Evolutionary conservation across 53 echinoderm and acorn worm species (phyloP).

Genomic region (Temnopleurus reevesii): DNA sequence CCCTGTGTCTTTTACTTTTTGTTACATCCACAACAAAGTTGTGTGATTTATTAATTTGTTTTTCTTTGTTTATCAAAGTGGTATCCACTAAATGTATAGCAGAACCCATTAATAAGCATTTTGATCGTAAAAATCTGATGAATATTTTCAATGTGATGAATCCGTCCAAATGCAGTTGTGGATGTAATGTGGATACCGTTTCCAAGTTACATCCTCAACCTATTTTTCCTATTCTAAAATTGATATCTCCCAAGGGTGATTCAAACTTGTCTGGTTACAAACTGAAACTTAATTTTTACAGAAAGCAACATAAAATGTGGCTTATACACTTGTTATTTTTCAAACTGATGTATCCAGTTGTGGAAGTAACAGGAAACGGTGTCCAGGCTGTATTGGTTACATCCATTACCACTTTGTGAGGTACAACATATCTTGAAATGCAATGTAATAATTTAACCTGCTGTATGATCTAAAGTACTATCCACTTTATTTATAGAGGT

Average conservation of each 20-base stretch:
- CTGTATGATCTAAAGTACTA: background rate
- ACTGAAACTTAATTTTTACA: background rate
- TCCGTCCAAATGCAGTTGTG: too few relatives aligned
- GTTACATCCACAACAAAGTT: conserved; percentile 5
- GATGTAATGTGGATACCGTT: too few relatives aligned
- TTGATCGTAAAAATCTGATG: background rate
- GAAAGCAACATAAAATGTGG: background rate
- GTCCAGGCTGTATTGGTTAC: background rate
- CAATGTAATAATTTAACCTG: background rate
- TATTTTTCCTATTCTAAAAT: too few relatives aligned
- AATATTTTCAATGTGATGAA: too few relatives aligned
- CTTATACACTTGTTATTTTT: background rate
- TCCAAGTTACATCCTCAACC: too few relatives aligned
- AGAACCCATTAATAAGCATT: background rate
- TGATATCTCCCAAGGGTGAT: background rate
- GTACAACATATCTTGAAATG: background rate
- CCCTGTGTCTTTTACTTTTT: background rate
- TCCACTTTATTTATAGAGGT: background rate
- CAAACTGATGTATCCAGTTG: background rate
- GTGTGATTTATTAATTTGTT: background rate
- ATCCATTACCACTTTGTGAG: background rate
- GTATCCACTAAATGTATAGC: background rate
- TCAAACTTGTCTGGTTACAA: background rate
- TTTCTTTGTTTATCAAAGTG: background rate
- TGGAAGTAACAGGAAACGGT: background rate